These are phyloP conservation scores for Struthidea cinerea DNA, from an alignment of 2,113 vertebrate genomes.

Conservation along the genomic window DNA sequence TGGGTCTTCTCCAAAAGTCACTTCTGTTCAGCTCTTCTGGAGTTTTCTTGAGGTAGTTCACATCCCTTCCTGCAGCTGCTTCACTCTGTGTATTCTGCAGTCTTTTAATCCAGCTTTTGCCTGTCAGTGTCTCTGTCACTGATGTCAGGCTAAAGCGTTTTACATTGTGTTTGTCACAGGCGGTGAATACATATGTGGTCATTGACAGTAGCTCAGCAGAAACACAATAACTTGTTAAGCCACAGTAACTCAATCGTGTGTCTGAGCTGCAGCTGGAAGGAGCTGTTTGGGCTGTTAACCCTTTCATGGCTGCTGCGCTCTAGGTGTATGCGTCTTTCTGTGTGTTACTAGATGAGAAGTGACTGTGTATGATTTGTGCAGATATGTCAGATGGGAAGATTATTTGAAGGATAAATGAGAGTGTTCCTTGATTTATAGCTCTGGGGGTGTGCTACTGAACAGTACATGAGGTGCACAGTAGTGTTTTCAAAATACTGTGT, in stretches of 20 bases:
- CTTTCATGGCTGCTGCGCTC: background rate
- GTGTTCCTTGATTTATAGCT: background rate
- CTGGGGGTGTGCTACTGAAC: background rate
- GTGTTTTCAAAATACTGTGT: background rate
- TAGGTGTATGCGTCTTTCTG: background rate
- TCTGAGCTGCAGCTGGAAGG: slow-evolving; percentile 57
- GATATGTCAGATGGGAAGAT: background rate
- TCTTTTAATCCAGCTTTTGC: slow-evolving; percentile 33
- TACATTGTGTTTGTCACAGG: slow-evolving; percentile 50
- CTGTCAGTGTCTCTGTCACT: slow-evolving; percentile 50
- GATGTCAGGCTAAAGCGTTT: slow-evolving; percentile 17
- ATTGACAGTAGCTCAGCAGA: slow-evolving; percentile 62
- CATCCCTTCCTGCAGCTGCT: background rate
- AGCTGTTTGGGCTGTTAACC: slow-evolving; percentile 14
- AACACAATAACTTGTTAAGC: slow-evolving; percentile 66
- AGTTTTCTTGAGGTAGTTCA: background rate
- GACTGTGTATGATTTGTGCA: background rate
- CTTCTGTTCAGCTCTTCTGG: background rate
- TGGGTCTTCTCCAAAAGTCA: background rate
- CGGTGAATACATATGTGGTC: slow-evolving; percentile 39
- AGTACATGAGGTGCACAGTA: background rate
- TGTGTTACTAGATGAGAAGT: background rate
- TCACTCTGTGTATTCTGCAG: background rate
- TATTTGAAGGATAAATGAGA: background rate
- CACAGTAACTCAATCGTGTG: slow-evolving; percentile 40